Conservation (phyloP, 1,140 invertebrate species). For the Diorhabda sublineata region DNA sequence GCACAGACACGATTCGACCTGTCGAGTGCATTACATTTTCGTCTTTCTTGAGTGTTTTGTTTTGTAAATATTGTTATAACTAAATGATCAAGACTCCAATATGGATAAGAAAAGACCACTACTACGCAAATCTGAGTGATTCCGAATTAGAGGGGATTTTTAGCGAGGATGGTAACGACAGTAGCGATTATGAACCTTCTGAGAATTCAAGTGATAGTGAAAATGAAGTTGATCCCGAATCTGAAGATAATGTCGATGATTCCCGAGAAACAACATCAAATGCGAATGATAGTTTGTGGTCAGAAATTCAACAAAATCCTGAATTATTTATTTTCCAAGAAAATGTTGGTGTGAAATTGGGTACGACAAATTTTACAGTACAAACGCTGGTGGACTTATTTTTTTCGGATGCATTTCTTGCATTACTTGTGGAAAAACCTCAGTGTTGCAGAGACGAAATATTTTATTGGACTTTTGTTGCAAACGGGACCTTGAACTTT, state of each 20-base stretch:
- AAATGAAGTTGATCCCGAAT: constrained; percentile 25
- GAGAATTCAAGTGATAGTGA: constrained; percentile 14
- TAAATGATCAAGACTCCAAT: too few species aligned
- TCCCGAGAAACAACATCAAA: constrained; percentile 21
- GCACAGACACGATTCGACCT: too few species aligned
- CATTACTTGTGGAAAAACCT: constrained; percentile 14
- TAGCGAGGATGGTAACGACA: constrained; percentile 20
- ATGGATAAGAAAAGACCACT: too few species aligned
- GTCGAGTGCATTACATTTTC: too few species aligned
- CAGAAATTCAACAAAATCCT: constrained; percentile 24
- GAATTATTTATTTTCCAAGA: constrained; percentile 22
- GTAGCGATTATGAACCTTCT: constrained; percentile 22
- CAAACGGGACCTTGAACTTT: constrained; percentile 24
- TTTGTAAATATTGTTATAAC: too few species aligned
- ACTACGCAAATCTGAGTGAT: constrained; percentile 7
- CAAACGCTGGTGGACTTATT: constrained; percentile 17
- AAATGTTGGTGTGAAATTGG: constrained; percentile 22
- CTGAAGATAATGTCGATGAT: constrained; percentile 23
- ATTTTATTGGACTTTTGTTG: constrained; percentile 22
- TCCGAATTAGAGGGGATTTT: constrained; percentile 20
- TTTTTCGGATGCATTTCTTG: constrained; percentile 21
- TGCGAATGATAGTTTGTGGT: constrained; percentile 25
- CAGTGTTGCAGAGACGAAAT: constrained; percentile 17
- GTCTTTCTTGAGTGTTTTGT: too few species aligned
- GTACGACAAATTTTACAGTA: constrained; percentile 20